These are phyloP conservation scores for Hyperoplus immaculatus DNA, from an alignment of 2,797 vertebrate species.

Conservation along the genomic window DNA sequence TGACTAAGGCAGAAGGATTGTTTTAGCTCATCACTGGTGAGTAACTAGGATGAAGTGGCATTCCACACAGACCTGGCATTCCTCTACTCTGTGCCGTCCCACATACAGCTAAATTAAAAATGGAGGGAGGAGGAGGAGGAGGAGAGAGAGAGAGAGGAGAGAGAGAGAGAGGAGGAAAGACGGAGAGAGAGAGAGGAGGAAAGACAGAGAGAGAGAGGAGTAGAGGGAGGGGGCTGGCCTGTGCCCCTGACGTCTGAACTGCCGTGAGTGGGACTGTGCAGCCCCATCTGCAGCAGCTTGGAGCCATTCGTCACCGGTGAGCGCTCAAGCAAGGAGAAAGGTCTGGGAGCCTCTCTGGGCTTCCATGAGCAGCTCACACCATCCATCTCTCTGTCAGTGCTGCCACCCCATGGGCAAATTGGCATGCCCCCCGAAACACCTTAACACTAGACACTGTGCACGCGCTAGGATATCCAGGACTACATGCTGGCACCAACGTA, in stretches of 20 bases:
- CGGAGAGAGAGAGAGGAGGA: not conserved
- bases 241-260: constrained; percentile 50
- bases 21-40: constrained; percentile 45
- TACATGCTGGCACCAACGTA: not conserved
- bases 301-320: constrained; percentile 71
- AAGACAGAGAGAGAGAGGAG: too few species aligned
- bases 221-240: constrained; percentile 29
- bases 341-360: constrained; percentile 51
- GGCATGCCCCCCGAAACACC: constrained; percentile 19
- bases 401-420: constrained; percentile 8
- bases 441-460: not conserved
- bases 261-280: constrained; percentile 44
- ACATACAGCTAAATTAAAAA: constrained; percentile 60
- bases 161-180: too few species aligned
- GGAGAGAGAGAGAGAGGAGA: not conserved
- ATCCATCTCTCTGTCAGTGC: constrained; percentile 69
- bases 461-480: not conserved
- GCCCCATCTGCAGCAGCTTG: constrained; percentile 60
- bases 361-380: constrained; percentile 47
- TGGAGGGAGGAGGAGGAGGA: constrained; percentile 9
- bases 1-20: constrained; percentile 52
- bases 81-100: constrained; percentile 41
- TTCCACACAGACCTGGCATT: constrained; percentile 68
- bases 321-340: constrained; percentile 57
- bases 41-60: constrained; percentile 61